Base-by-base conservation (phyloP, 1,140 invertebrate genomes). In the Aphis craccivora region DNA sequence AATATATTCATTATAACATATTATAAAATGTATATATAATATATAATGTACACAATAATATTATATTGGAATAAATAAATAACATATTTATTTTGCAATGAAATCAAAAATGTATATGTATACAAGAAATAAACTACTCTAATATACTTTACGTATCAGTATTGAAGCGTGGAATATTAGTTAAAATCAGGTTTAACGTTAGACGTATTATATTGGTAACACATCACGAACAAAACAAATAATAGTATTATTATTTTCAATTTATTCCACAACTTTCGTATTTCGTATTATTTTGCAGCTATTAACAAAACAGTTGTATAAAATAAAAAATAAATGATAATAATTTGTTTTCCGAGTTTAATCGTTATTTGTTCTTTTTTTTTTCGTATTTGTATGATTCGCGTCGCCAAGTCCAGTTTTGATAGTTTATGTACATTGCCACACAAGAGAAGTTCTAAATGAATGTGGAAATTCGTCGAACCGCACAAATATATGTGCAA, bases 311-410 rank as follows among this genome's bases (percentile, higher is more conserved):
- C 83, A 40, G 9, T 84, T 40, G 2, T 84, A 43, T 40, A 43
- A 43, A 43, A 84, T 40, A 84, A 84, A 43, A 67, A 43, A 43
- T 11, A 84, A 84, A 23, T 25, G 30, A 43, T 25, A 84, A 23
- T 23, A 84, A 40, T 14, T 23, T 7, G 83, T 84, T 84, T 84
- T 43, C 40, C 22, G 40, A 84, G 83, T 84, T 43, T 84, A 84
- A 84, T 25, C 83, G 83, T 40, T 84, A 84, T 84, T 40, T 43
- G 83, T 84, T 76, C 60, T n/a, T 76, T 76, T 76, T 76, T 76
- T 76, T 76, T 67, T 67, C 30, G 30, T 76, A 76, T 76, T 84
- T 25, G 83, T 43, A 23, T 84, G 23, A 84, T 84, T 84, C 9
- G 83, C 37, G 37, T 84, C 37, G 40, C 23, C 81, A 43, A 84